Conservation (phyloP, 2,888 invertebrate genomes). For the Lycophotia porphyrea region DNA sequence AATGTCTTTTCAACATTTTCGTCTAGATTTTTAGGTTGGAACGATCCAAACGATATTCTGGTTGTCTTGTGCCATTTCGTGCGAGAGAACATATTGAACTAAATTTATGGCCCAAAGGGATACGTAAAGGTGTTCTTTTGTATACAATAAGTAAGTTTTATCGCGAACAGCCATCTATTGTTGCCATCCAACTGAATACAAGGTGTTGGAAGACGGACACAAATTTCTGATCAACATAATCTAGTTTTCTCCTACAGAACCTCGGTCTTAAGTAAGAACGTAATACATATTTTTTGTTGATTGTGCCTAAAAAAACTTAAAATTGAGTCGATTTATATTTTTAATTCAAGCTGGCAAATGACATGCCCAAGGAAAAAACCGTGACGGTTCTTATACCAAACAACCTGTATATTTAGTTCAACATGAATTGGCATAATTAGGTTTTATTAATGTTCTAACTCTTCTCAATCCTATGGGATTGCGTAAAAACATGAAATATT, state of each 20-base stretch:
- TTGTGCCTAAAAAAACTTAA: background rate
- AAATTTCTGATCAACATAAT: background rate
- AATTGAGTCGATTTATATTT: too few species aligned
- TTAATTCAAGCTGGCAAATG: background rate
- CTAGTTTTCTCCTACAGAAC: background rate
- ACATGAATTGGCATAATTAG: background rate
- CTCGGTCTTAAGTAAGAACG: background rate
- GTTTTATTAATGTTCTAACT: background rate
- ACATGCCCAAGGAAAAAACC: background rate
- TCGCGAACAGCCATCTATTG: constrained; percentile 10
- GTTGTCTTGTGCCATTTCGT: constrained; percentile 20
- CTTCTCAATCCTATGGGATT: background rate
- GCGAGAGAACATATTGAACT: constrained; percentile 29
- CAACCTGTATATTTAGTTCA: background rate
- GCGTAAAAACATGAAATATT: constrained; percentile 1
- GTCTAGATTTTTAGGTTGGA: constrained; percentile 28
- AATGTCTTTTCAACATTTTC: constrained; percentile 16
- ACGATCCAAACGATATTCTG: constrained; percentile 19
- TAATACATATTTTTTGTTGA: background rate
- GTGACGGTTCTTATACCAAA: background rate
- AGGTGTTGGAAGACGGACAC: background rate
- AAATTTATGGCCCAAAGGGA: constrained; percentile 38
- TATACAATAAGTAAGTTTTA: background rate
- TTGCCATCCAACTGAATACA: background rate
- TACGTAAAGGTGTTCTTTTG: constrained; percentile 3